phyloP scores from a whole-genome alignment of 2,797 vertebrate genomes.

The Sebastes glaucus region DNA sequence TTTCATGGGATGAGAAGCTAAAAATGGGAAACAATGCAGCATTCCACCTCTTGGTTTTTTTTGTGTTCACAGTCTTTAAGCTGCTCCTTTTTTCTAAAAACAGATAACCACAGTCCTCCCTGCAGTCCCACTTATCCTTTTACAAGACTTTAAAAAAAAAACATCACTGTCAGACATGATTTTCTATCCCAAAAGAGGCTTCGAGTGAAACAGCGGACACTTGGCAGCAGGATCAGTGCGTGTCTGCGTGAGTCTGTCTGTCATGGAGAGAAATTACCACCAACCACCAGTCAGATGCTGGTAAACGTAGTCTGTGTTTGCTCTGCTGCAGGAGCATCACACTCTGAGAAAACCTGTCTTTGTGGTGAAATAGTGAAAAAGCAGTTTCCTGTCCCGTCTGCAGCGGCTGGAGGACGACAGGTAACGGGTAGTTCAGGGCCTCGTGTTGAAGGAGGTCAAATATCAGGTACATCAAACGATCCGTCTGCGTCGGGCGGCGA shows the following conservation, averaged over 20 bases:
- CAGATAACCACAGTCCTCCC: constrained; percentile 27
- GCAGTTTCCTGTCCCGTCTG: constrained; percentile 55
- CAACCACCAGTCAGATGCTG: constrained; percentile 28
- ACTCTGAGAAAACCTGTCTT: neutral
- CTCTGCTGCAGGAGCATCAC: constrained; percentile 14
- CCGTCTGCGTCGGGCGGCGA: neutral
- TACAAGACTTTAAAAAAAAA: constrained; percentile 5
- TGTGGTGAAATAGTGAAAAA: constrained; percentile 30
- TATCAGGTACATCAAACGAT: constrained; percentile 56
- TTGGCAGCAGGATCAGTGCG: constrained; percentile 39
- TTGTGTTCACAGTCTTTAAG: neutral
- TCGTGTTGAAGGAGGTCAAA: constrained; percentile 29
- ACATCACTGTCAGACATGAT: constrained; percentile 27
- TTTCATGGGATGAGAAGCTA: neutral
- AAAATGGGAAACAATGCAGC: constrained; percentile 9
- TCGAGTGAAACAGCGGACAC: constrained; percentile 38
- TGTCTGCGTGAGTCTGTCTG: constrained; percentile 23
- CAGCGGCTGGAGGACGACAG: constrained; percentile 6
- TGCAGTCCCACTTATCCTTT: constrained; percentile 21
- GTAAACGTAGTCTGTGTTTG: neutral
- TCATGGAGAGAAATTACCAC: constrained; percentile 26
- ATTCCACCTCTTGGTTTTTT: constrained; percentile 9
- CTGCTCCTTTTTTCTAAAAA: constrained; percentile 3
- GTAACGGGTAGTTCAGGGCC: constrained; percentile 17
- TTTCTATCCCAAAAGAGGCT: constrained; percentile 9